Conservation (phyloP, 2,113 vertebrate species). For the Nothobranchius kuhntae region DNA sequence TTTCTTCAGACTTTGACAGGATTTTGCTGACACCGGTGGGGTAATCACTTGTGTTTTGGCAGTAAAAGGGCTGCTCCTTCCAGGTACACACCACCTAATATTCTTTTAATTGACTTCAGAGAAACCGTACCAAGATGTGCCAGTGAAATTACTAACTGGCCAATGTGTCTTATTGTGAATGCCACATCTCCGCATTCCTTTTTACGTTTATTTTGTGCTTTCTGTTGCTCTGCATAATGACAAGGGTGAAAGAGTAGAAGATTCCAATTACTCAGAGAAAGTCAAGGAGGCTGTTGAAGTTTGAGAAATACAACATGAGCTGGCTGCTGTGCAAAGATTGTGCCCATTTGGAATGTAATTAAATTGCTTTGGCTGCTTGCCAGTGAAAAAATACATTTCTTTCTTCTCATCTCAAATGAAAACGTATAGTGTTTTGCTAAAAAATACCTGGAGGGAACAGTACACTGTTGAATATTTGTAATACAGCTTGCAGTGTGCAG, state of each 20-base stretch:
- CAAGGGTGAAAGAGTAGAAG: conserved; percentile 58
- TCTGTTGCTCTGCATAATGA: conserved; percentile 57
- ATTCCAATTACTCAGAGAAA: conserved; percentile 73
- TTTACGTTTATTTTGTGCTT: conserved; percentile 57
- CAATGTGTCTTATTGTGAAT: conserved; percentile 26
- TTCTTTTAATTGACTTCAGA: conserved; percentile 74
- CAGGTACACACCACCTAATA: conserved; percentile 57
- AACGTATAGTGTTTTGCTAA: conserved; percentile 72
- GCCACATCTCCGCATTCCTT: conserved; percentile 52
- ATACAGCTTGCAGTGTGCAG: conserved; percentile 69
- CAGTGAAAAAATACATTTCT: conserved; percentile 59
- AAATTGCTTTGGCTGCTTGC: conserved; percentile 73
- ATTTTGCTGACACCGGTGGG: conserved; percentile 42
- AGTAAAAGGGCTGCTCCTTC: conserved; percentile 2
- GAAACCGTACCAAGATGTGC: conserved; percentile 57
- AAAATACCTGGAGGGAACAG: conserved; percentile 73
- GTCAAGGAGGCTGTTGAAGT: conserved; percentile 73
- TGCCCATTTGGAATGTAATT: conserved; percentile 74
- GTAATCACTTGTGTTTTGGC: conserved; percentile 35
- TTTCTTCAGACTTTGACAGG: conserved; percentile 33
- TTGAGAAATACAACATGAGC: conserved; percentile 67
- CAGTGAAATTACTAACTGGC: conserved; percentile 70
- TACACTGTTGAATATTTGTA: conserved; percentile 76
- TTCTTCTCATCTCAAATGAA: conserved; percentile 67
- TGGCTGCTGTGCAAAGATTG: conserved; percentile 65